phyloP scores from a whole-genome alignment of 2,888 invertebrate species.

The Sisyra nigra region DNA sequence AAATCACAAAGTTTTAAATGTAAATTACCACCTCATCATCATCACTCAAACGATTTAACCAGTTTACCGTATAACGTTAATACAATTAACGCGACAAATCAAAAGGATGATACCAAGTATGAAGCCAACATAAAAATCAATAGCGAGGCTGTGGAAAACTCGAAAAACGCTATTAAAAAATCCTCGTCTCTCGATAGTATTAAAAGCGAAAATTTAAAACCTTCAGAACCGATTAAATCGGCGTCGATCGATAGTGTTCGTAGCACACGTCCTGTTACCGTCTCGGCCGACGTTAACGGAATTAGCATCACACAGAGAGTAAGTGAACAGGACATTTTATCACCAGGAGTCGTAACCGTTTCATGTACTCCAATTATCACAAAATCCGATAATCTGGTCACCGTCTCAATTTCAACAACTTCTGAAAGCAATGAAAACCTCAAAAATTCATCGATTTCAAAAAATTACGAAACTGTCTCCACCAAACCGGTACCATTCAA shows the following conservation, averaged over 20 bases:
- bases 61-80: slow-evolving; percentile 24
- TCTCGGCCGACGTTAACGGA: slow-evolving; percentile 4
- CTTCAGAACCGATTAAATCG: slow-evolving; percentile 31
- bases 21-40: slow-evolving; percentile 24
- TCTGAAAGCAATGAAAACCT: slow-evolving; percentile 10
- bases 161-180: slow-evolving; percentile 16
- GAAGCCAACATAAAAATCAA: slow-evolving; percentile 14
- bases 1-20: slow-evolving; percentile 55
- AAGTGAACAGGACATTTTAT: slow-evolving; percentile 1
- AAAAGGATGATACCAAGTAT: slow-evolving; percentile 2
- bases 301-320: slow-evolving; percentile 5
- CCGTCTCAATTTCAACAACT: slow-evolving; percentile 10
- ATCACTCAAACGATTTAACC: slow-evolving; percentile 33
- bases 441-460: too few species aligned
- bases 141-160: neutral
- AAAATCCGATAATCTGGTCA: slow-evolving; percentile 10
- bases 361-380: slow-evolving; percentile 8
- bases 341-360: slow-evolving; percentile 5
- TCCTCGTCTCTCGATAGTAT: slow-evolving; percentile 38
- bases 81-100: neutral
- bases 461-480: too few species aligned
- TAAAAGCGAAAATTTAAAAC: slow-evolving; percentile 34
- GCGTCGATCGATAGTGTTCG: slow-evolving; percentile 32
- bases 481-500: too few species aligned
- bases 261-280: slow-evolving; percentile 13